A percentile compares a stretch with the other conserved stretches of the same genome.
These are phyloP conservation scores for Aramus guarauna DNA, from an alignment of 2,113 vertebrate genomes.

Conservation along the genomic window DNA sequence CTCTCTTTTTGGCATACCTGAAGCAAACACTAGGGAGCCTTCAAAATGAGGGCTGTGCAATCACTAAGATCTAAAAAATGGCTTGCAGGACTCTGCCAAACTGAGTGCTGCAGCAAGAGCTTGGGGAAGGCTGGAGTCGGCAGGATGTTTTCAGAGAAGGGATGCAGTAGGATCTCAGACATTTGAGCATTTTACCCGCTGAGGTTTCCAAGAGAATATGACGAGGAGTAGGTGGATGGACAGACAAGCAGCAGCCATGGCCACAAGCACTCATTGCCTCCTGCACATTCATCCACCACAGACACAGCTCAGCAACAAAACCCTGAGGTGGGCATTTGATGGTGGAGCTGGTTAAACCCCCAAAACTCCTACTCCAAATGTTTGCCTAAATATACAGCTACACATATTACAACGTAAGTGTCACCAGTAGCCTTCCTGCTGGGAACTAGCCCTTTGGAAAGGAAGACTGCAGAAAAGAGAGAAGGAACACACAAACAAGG, in stretches of 20 bases:
- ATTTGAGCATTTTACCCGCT: background rate
- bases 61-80: conserved; percentile 26
- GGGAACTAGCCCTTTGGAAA: background rate
- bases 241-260: background rate
- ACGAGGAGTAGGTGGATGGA: background rate
- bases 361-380: background rate
- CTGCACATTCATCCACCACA: background rate
- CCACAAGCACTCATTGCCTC: background rate
- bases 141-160: background rate
- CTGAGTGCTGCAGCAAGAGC: background rate
- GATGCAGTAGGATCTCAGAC: background rate
- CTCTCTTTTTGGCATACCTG: conserved; percentile 35
- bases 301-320: background rate
- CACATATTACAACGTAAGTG: background rate
- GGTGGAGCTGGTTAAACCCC: background rate
- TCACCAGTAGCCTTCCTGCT: background rate
- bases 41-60: conserved; percentile 27
- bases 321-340: background rate
- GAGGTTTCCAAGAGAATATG: fast-evolving
- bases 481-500: background rate
- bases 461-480: background rate
- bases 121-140: background rate
- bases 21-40: conserved; percentile 3
- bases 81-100: background rate
- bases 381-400: background rate